Percentiles rank a stretch among this genome's conserved stretches.
Evolutionary conservation across 2,888 invertebrate species (phyloP).

Genomic region (Itoplectis maculator): DNA sequence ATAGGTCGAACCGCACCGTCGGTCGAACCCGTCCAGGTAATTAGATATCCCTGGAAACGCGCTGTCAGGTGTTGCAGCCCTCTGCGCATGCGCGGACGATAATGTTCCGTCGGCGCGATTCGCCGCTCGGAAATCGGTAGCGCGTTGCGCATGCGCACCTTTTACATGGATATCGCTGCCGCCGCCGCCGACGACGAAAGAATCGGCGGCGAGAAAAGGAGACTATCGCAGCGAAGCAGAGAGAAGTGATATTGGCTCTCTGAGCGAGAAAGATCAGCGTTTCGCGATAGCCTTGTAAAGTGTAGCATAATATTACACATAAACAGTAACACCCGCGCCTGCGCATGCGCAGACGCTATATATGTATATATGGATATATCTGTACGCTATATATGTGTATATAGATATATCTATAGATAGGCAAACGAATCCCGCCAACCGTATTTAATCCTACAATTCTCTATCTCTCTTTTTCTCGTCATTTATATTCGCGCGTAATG

Average conservation of each 20-base stretch:
- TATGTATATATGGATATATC: no score
- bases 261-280: conserved; percentile 21
- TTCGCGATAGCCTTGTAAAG: conserved; percentile 43
- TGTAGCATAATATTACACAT: conserved; percentile 47
- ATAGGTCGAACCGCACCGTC: conserved; percentile 53
- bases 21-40: conserved; percentile 75
- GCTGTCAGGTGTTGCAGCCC: conserved; percentile 75
- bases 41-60: conserved; percentile 83
- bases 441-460: conserved; percentile 36
- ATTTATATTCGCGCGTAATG: conserved; percentile 44
- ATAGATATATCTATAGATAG: conserved; percentile 1
- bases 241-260: conserved; percentile 73
- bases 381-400: no score
- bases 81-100: conserved; percentile 67
- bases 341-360: no score
- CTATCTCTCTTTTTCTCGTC: no score
- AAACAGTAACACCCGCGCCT: conserved; percentile 18
- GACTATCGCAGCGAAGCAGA: conserved; percentile 25
- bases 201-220: conserved; percentile 29
- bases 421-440: conserved; percentile 28
- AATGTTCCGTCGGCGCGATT: conserved; percentile 38
- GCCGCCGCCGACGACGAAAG: conserved; percentile 23
- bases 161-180: conserved; percentile 25
- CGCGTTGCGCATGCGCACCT: conserved; percentile 16
- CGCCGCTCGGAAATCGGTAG: conserved; percentile 31